Conservation (phyloP, 1,140 invertebrate species). For the Zophobas morio region DNA sequence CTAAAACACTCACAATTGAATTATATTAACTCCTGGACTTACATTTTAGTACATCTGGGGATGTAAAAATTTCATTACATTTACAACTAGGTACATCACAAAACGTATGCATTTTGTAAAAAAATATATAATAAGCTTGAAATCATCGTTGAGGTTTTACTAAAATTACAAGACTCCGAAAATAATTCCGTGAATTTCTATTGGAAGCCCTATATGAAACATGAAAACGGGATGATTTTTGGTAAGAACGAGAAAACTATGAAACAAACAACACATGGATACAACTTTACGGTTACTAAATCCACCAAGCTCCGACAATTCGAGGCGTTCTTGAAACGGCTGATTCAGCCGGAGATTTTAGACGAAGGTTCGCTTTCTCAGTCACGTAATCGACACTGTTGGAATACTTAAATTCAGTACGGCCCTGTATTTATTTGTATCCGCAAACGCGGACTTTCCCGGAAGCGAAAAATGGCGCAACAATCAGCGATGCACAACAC, state of each 20-base stretch:
- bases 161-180: neutral
- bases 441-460: too few relatives aligned
- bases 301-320: neutral
- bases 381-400: too few relatives aligned
- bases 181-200: slow-evolving; percentile 1
- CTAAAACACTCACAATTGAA: slow-evolving; percentile 4
- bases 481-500: neutral
- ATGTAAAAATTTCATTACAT: neutral
- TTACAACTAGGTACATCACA: neutral
- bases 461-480: neutral
- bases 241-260: neutral
- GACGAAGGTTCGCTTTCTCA: too few relatives aligned
- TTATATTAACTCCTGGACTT: slow-evolving; percentile 4
- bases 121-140: neutral
- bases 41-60: slow-evolving; percentile 1
- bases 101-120: neutral
- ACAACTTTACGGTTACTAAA: neutral
- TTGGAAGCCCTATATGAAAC: slow-evolving; percentile 7
- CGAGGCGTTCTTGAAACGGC: neutral
- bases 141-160: neutral
- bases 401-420: too few relatives aligned
- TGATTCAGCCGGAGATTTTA: too few relatives aligned
- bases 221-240: neutral
- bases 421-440: too few relatives aligned
- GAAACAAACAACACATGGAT: neutral